These are phyloP conservation scores for Danaus chrysippus DNA, from an alignment of 2,888 invertebrate genomes.

Conservation along the genomic window DNA sequence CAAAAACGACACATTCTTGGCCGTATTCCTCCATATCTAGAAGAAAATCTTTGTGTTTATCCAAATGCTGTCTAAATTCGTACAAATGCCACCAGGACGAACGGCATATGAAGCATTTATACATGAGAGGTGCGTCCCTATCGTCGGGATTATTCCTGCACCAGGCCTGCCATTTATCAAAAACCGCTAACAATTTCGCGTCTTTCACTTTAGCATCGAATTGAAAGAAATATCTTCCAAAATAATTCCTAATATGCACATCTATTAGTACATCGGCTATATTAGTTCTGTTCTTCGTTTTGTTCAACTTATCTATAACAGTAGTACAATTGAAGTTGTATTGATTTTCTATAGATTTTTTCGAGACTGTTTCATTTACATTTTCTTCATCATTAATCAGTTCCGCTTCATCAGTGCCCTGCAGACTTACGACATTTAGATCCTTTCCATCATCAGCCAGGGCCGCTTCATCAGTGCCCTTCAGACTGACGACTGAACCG, in stretches of 20 bases:
- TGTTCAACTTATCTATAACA: slow-evolving; percentile 28
- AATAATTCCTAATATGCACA: slow-evolving; percentile 37
- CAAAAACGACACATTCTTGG: slow-evolving; percentile 40
- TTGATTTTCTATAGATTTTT: not conserved
- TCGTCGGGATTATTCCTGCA: not conserved
- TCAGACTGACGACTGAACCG: slow-evolving; percentile 14
- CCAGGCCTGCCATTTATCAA: slow-evolving; percentile 40
- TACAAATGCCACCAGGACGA: slow-evolving; percentile 48
- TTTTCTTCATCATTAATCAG: not conserved
- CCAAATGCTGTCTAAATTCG: slow-evolving; percentile 45
- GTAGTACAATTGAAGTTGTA: slow-evolving; percentile 16
- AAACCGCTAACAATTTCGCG: slow-evolving; percentile 27
- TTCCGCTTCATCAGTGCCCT: not conserved
- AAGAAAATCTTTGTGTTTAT: slow-evolving; percentile 18
- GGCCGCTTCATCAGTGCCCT: not conserved
- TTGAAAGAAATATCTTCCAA: slow-evolving; percentile 24
- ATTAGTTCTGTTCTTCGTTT: slow-evolving; percentile 20
- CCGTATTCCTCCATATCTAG: slow-evolving; percentile 25
- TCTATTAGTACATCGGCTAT: slow-evolving; percentile 37
- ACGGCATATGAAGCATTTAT: slow-evolving; percentile 53
- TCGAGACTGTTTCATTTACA: not conserved
- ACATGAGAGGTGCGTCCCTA: slow-evolving; percentile 41
- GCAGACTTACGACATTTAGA: slow-evolving; percentile 13
- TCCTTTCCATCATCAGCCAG: not conserved
- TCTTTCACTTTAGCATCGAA: slow-evolving; percentile 15